These are phyloP conservation scores for Desmodus rotundus DNA, from an alignment of 2,113 vertebrate genomes.

Conservation along the genomic window DNA sequence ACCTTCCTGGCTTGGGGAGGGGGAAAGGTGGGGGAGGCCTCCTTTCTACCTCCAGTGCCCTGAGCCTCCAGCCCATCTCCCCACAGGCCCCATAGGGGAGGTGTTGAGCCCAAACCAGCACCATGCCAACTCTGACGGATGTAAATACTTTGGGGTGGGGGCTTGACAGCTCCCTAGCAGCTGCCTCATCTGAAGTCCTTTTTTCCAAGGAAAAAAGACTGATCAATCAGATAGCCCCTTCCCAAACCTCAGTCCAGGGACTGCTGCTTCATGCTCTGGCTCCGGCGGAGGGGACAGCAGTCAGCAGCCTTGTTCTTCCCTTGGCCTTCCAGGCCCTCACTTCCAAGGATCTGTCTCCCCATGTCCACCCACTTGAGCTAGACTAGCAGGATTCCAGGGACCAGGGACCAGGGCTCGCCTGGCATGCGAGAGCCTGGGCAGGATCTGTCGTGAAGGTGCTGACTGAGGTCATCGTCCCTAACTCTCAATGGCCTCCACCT, in stretches of 20 bases:
- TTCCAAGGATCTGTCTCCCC: background rate
- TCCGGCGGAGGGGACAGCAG: fast-evolving
- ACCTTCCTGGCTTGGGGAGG: constrained; percentile 3
- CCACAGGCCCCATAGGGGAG: background rate
- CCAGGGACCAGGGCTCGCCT: no score
- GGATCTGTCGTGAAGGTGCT: background rate
- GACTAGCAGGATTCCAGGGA: background rate
- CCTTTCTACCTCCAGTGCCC: constrained; percentile 64
- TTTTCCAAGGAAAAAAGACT: background rate
- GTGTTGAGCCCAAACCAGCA: background rate
- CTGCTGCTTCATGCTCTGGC: background rate
- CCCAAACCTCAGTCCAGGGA: background rate
- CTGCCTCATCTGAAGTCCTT: background rate
- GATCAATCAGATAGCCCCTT: background rate
- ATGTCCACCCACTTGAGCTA: background rate
- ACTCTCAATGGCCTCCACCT: background rate
- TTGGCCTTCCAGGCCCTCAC: background rate
- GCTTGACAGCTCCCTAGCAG: background rate
- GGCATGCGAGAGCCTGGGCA: fast-evolving
- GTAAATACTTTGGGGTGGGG: background rate
- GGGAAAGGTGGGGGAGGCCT: background rate
- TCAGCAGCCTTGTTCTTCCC: background rate
- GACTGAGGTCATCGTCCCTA: background rate
- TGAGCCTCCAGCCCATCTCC: background rate
- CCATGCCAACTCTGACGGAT: background rate